A percentile compares a stretch with the other conserved stretches of the same genome.
These are phyloP conservation scores for Cottoperca gobio DNA, from an alignment of 2,797 vertebrate species.

Conservation along the genomic window DNA sequence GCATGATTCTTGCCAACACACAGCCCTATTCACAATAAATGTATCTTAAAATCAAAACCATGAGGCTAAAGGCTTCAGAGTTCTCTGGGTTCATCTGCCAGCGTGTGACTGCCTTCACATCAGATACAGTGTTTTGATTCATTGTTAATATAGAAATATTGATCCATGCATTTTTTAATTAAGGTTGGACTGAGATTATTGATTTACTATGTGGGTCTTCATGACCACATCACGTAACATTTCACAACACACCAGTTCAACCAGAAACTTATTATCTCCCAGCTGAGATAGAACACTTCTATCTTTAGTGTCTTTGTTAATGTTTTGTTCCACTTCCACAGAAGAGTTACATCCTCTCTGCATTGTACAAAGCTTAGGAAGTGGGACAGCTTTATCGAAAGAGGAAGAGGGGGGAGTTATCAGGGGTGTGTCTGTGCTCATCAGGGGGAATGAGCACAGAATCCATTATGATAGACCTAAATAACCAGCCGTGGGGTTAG, in stretches of 20 bases:
- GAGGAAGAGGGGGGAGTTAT: slow-evolving; percentile 18
- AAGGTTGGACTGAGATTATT: neutral
- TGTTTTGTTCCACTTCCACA: slow-evolving; percentile 20
- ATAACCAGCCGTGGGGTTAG: slow-evolving; percentile 52
- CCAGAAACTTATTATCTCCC: slow-evolving; percentile 26
- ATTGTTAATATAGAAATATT: neutral
- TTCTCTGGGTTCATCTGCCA: neutral
- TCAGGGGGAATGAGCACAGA: slow-evolving; percentile 44
- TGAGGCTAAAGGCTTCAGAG: neutral
- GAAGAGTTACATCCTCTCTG: slow-evolving; percentile 6
- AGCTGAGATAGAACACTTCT: slow-evolving; percentile 1
- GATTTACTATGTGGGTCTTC: neutral
- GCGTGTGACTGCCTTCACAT: neutral
- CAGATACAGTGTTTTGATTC: neutral
- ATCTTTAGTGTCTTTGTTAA: slow-evolving; percentile 42
- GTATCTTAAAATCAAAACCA: neutral
- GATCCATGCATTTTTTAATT: neutral
- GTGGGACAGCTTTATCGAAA: slow-evolving; percentile 35
- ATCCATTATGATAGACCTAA: slow-evolving; percentile 61
- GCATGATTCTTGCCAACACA: too few species aligned
- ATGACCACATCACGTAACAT: neutral
- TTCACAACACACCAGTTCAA: neutral
- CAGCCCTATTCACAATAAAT: neutral
- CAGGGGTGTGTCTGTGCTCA: slow-evolving; percentile 39
- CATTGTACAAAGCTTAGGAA: slow-evolving; percentile 40